Conservation (phyloP, 1,140 invertebrate species). For the Hormaphis cornu region DNA sequence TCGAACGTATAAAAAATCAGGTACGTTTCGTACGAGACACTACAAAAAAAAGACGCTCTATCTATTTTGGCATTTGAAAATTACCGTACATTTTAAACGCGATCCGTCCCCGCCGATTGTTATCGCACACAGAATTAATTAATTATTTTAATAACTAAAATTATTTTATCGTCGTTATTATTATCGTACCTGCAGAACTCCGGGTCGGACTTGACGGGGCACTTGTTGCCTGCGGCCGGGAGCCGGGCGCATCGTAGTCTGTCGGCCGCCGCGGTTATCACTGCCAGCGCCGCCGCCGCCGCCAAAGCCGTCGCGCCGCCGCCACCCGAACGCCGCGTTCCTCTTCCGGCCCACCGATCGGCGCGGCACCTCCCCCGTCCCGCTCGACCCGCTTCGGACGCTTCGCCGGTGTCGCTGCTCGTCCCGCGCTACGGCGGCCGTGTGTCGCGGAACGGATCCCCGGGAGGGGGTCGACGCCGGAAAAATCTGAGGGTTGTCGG, state of each 20-base stretch:
- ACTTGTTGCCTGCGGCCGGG: constrained; percentile 30
- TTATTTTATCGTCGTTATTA: neutral
- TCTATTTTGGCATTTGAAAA: no score
- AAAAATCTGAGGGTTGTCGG: constrained; percentile 22
- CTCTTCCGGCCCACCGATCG: neutral
- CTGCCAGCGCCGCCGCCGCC: constrained; percentile 3
- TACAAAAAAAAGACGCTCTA: no score
- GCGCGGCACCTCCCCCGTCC: neutral
- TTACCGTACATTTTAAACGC: no score
- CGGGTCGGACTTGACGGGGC: constrained; percentile 28
- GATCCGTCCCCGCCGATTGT: no score
- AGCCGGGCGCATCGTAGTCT: constrained; percentile 31
- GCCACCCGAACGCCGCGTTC: neutral
- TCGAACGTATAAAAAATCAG: no score
- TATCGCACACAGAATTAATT: no score
- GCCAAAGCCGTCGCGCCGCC: neutral
- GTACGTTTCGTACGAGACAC: no score
- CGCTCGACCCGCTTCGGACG: no score
- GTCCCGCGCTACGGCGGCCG: neutral
- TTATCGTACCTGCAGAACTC: constrained; percentile 14
- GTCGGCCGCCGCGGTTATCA: constrained; percentile 28
- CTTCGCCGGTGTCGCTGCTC: neutral
- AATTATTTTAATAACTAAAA: no score
- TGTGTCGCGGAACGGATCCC: neutral
- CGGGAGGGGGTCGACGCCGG: no score